A percentile compares a stretch with the other conserved stretches of the same genome.
Conservation (phyloP, 2,113 vertebrate species). For the Eira barbara region DNA sequence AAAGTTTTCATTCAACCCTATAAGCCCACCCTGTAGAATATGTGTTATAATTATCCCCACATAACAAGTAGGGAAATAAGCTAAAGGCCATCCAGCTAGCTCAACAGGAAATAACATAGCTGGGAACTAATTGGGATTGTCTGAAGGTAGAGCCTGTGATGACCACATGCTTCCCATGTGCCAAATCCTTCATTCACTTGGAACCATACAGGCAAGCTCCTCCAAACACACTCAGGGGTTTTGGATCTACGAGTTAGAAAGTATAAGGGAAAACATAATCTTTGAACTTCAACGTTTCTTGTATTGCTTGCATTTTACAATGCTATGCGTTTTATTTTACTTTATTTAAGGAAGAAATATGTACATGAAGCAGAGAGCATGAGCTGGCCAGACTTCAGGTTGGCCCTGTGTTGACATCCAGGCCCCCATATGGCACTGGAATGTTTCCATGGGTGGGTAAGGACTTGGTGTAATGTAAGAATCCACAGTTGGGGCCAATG, state of each 20-base stretch:
- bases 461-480: not conserved
- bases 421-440: not conserved
- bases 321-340: not conserved
- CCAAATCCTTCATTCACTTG: not conserved
- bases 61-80: not conserved
- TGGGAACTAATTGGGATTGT: not conserved
- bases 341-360: conserved; percentile 23
- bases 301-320: not conserved
- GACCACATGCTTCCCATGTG: not conserved
- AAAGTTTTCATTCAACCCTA: not conserved
- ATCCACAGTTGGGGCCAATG: not conserved
- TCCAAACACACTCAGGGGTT: not conserved
- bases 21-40: not conserved
- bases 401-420: not conserved
- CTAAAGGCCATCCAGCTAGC: not conserved
- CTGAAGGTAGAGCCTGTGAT: not conserved
- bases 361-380: not conserved
- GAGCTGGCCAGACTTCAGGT: not conserved
- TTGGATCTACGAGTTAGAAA: not conserved
- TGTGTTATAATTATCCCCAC: not conserved
- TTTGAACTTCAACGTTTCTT: not conserved
- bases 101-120: not conserved
- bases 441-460: not conserved
- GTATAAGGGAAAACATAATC: not conserved
- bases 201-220: not conserved